A percentile compares a stretch with the other conserved stretches of the same genome.
Evolutionary conservation across 64 coral and sea anemone genomes (phyloP).

Genomic region (Actinia equina): DNA sequence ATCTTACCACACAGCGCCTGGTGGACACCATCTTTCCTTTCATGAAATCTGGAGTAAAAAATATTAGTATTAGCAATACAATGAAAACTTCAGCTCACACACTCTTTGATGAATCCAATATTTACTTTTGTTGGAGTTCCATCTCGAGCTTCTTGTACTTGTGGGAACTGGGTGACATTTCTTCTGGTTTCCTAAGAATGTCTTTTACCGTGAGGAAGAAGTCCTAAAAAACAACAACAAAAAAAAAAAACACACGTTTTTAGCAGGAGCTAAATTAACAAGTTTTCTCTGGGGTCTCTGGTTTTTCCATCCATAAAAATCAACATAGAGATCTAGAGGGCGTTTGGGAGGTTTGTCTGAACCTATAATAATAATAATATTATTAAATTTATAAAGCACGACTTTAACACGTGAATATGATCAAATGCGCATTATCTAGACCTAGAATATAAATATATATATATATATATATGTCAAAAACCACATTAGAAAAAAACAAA

Average conservation of each 20-base stretch:
- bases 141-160: constrained; percentile 91
- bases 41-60: constrained; percentile 46
- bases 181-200: constrained; percentile 89
- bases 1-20: constrained; percentile 65
- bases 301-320: too few relatives aligned
- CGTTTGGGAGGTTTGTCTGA: too few relatives aligned
- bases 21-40: constrained; percentile 67
- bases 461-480: too few relatives aligned
- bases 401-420: too few relatives aligned
- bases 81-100: neutral
- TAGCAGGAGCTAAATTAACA: too few relatives aligned
- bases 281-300: too few relatives aligned
- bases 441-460: too few relatives aligned
- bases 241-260: neutral
- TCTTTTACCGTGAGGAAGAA: constrained; percentile 96
- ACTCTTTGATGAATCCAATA: neutral
- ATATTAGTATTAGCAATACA: neutral
- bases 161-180: constrained; percentile 53
- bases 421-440: too few relatives aligned
- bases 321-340: too few relatives aligned
- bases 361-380: too few relatives aligned
- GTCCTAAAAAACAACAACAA: constrained; percentile 55
- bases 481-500: too few relatives aligned
- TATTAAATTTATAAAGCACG: too few relatives aligned
- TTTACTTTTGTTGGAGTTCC: constrained; percentile 86